Conservation (phyloP, 2,113 vertebrate species). For the Menura novaehollandiae region DNA sequence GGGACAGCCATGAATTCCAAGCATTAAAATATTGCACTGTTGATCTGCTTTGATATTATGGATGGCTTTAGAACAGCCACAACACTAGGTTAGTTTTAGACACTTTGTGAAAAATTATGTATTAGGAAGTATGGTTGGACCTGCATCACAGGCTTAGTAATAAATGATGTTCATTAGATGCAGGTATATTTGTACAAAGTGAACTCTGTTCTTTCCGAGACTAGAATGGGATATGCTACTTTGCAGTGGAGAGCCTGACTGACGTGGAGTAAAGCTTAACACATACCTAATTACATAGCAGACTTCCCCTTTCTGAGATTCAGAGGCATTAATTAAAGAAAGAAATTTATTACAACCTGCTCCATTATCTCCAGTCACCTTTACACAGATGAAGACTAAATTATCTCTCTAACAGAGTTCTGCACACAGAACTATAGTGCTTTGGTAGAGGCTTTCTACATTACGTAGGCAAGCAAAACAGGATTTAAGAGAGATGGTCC, state of each 20-base stretch:
- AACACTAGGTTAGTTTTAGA: background rate
- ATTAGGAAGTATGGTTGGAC: background rate
- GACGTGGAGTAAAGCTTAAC: background rate
- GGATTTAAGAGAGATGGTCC: background rate
- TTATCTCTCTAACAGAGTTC: background rate
- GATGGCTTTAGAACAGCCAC: background rate
- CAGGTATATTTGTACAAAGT: background rate
- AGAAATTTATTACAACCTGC: conserved; percentile 52
- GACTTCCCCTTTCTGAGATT: conserved; percentile 14
- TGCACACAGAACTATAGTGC: background rate
- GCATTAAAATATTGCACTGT: background rate
- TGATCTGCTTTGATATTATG: background rate
- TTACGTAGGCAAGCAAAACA: background rate
- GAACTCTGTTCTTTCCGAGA: background rate
- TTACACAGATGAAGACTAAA: conserved; percentile 42
- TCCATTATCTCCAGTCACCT: conserved; percentile 63
- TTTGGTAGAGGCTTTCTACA: background rate
- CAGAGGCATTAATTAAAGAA: conserved; percentile 52
- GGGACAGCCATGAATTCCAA: background rate
- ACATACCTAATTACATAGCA: conserved; percentile 37
- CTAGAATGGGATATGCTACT: background rate
- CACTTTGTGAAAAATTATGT: background rate
- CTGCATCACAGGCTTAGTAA: background rate
- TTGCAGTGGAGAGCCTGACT: background rate
- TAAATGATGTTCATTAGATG: conserved; percentile 8